These are phyloP conservation scores for Orbicella faveolata DNA, from an alignment of 64 coral and sea anemone genomes.

Conservation along the genomic window DNA sequence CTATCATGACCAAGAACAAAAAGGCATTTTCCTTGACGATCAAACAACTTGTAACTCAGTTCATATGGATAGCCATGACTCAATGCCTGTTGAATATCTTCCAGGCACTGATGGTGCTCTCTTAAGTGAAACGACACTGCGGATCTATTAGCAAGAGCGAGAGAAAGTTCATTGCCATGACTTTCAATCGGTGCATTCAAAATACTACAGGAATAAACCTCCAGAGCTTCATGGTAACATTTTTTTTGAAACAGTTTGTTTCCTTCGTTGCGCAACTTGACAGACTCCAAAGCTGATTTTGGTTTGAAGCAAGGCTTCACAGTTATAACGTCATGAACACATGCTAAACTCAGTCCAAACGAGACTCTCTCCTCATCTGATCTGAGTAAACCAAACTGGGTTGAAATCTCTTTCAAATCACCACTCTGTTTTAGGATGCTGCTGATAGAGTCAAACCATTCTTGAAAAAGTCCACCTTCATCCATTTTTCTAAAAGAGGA, in stretches of 20 bases:
- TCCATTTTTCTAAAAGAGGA: constrained; percentile 1
- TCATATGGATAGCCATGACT: constrained; percentile 61
- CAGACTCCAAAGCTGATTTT: constrained; percentile 63
- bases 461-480: constrained; percentile 8
- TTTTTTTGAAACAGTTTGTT: constrained; percentile 81
- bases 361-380: constrained; percentile 76
- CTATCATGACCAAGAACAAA: constrained; percentile 24
- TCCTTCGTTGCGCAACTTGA: constrained; percentile 68
- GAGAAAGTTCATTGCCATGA: constrained; percentile 54
- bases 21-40: constrained; percentile 82
- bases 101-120: constrained; percentile 51
- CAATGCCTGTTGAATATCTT: constrained; percentile 68
- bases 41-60: constrained; percentile 76
- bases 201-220: constrained; percentile 68
- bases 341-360: constrained; percentile 53
- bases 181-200: constrained; percentile 46
- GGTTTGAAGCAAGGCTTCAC: constrained; percentile 34
- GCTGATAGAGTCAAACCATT: constrained; percentile 35
- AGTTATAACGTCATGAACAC: constrained; percentile 58
- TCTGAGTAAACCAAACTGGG: constrained; percentile 54
- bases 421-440: constrained; percentile 4
- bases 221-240: constrained; percentile 55
- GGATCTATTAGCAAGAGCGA: constrained; percentile 93
- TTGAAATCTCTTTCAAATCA: constrained; percentile 8
- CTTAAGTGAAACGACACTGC: constrained; percentile 73